phyloP scores from a whole-genome alignment of 2,797 vertebrate species.

The Sebastiscus albofasciatus region DNA sequence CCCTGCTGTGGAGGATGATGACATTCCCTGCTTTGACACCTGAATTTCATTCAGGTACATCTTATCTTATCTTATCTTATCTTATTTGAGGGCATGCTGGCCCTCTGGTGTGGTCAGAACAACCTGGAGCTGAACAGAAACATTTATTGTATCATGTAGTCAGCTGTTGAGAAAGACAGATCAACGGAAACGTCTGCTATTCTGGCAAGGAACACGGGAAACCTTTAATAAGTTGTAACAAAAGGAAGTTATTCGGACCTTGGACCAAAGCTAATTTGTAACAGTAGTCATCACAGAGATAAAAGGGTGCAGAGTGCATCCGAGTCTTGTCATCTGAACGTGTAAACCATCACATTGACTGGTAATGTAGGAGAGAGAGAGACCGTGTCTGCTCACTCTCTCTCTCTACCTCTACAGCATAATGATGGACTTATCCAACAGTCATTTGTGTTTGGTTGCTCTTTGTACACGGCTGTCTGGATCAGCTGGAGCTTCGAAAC shows the following conservation, averaged over 20 bases:
- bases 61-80: too few species aligned
- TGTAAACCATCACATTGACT: not conserved
- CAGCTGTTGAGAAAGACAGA: too few species aligned
- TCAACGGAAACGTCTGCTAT: not conserved
- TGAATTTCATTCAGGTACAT: too few species aligned
- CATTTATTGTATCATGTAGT: too few species aligned
- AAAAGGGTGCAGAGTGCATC: not conserved
- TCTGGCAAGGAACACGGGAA: not conserved
- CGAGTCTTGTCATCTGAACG: not conserved
- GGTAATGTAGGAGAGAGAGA: not conserved
- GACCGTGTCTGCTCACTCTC: not conserved
- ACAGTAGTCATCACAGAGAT: not conserved
- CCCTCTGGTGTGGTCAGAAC: too few species aligned
- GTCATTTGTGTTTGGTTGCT: not conserved
- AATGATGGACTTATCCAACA: not conserved
- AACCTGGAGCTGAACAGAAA: too few species aligned
- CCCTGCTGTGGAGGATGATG: too few species aligned
- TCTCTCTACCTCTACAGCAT: not conserved
- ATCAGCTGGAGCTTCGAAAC: too few species aligned
- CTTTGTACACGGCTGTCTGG: too few species aligned
- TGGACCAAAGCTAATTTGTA: not conserved
- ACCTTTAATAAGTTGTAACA: not conserved
- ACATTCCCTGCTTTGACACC: too few species aligned
- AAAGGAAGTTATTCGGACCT: not conserved
- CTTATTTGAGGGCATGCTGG: too few species aligned